These are phyloP conservation scores for Amblyraja radiata DNA, from an alignment of 2,797 vertebrate species.

Conservation along the genomic window DNA sequence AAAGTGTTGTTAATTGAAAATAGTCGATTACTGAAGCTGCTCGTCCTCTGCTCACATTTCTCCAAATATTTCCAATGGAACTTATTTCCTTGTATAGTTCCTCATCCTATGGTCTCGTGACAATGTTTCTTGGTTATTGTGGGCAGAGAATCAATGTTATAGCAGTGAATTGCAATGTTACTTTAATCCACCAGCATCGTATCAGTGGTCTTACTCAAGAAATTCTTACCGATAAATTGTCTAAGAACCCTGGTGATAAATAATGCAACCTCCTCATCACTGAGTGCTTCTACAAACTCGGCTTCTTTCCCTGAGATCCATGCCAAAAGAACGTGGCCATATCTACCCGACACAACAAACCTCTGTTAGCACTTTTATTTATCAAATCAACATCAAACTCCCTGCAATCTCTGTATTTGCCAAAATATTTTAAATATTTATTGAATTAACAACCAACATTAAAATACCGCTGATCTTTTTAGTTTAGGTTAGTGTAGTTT, in stretches of 20 bases:
- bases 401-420: background rate
- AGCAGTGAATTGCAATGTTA: background rate
- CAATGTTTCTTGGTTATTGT: too few relatives aligned
- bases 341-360: background rate
- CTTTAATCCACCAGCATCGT: too few relatives aligned
- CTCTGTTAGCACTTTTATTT: background rate
- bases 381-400: background rate
- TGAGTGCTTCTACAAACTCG: slow-evolving; percentile 9
- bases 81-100: too few relatives aligned
- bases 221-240: slow-evolving; percentile 18
- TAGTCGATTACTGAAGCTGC: too few relatives aligned
- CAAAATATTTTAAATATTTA: background rate
- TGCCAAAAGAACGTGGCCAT: background rate
- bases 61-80: too few relatives aligned
- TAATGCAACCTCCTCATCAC: background rate
- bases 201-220: background rate
- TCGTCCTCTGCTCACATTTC: too few relatives aligned
- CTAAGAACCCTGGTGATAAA: background rate
- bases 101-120: too few relatives aligned
- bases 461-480: background rate
- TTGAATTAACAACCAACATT: background rate
- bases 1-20: too few relatives aligned
- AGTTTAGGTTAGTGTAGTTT: too few relatives aligned
- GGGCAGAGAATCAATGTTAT: background rate
- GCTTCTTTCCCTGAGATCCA: slow-evolving; percentile 1